These are phyloP conservation scores for Cartodere bifasciata DNA, from an alignment of 2,888 invertebrate genomes.

Conservation along the genomic window DNA sequence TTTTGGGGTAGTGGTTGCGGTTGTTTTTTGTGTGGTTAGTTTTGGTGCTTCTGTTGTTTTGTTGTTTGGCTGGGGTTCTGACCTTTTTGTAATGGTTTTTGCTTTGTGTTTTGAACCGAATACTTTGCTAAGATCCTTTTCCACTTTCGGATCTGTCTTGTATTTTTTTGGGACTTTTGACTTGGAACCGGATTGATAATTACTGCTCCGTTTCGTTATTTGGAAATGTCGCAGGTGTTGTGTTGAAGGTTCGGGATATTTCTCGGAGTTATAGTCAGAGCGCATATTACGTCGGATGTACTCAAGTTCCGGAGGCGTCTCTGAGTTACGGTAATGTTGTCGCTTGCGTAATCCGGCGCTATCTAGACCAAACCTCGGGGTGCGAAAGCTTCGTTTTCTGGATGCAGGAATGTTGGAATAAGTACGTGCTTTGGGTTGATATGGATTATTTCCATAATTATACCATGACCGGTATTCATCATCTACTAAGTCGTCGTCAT, in stretches of 20 bases:
- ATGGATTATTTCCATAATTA: constrained; percentile 8
- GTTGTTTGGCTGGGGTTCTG: constrained; percentile 14
- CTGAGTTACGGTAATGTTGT: constrained; percentile 18
- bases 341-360: constrained; percentile 28
- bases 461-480: constrained; percentile 34
- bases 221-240: constrained; percentile 45
- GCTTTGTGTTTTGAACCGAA: constrained; percentile 38
- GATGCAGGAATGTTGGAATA: constrained; percentile 4
- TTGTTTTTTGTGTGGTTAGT: constrained; percentile 15
- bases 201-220: constrained; percentile 50
- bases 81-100: constrained; percentile 12
- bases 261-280: no score
- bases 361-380: constrained; percentile 26
- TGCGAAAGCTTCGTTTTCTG: constrained; percentile 24
- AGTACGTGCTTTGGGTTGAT: not conserved
- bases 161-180: constrained; percentile 20
- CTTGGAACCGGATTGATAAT: constrained; percentile 12
- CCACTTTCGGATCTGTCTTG: constrained; percentile 57
- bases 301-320: no score
- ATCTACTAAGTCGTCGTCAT: constrained; percentile 37
- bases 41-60: constrained; percentile 12
- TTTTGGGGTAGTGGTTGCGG: constrained; percentile 25
- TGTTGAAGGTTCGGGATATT: no score
- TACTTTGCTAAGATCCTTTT: constrained; percentile 54
- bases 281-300: no score